Conservation (phyloP, 2,797 vertebrate genomes). For the Psittacula derbiana region DNA sequence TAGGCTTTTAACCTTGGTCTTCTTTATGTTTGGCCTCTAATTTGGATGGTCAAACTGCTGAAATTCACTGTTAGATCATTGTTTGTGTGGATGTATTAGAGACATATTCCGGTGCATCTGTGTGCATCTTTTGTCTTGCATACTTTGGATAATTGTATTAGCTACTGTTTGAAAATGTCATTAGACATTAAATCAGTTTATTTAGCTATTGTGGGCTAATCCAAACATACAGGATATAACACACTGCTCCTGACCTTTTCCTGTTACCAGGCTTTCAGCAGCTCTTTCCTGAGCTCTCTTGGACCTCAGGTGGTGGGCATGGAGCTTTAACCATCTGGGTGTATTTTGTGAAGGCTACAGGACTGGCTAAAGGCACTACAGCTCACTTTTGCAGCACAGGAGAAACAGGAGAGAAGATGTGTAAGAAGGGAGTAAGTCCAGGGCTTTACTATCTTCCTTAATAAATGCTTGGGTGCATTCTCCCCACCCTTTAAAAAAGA, state of each 20-base stretch:
- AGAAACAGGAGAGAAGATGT: not conserved
- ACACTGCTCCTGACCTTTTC: slow-evolving; percentile 15
- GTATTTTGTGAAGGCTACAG: not conserved
- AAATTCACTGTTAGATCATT: not conserved
- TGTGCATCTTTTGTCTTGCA: not conserved
- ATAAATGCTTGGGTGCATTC: not conserved
- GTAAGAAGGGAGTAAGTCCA: not conserved
- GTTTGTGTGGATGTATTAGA: not conserved
- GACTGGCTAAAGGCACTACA: not conserved
- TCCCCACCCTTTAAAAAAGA: not conserved
- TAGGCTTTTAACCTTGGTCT: not conserved
- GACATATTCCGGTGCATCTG: not conserved
- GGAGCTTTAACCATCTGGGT: not conserved
- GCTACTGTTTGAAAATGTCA: slow-evolving; percentile 46
- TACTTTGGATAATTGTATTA: slow-evolving; percentile 3
- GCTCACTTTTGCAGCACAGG: not conserved
- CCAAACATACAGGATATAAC: slow-evolving; percentile 6
- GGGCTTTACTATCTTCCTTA: not conserved
- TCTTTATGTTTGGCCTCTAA: not conserved
- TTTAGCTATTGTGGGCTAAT: slow-evolving; percentile 36
- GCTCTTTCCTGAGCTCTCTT: not conserved
- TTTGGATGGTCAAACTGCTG: not conserved
- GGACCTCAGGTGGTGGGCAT: not conserved
- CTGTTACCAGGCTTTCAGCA: not conserved
- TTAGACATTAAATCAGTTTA: slow-evolving; percentile 50